Evolutionary conservation across 53 echinoderm and acorn worm species (phyloP), one percentile per base, ranked within the genome.

Genomic region (Actinopyga echinites): DNA sequence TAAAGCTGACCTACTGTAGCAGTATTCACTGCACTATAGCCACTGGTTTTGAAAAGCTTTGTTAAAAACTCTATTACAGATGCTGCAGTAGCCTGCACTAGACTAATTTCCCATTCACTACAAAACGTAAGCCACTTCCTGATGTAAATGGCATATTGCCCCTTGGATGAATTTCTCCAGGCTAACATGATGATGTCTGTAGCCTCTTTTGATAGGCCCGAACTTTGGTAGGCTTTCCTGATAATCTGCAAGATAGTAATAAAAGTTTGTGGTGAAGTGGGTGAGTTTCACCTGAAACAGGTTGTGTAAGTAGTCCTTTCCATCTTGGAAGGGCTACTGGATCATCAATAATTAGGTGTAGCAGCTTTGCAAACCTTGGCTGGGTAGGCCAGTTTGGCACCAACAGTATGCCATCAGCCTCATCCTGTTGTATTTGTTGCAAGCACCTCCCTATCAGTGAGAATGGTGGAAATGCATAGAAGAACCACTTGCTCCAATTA

Each of bases 381-480:
- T 89, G 89, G 5, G 84, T 89, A 30, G 62, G 84, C 89, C 89
- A 84, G 20, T 68, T 71, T 37, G 89, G 89, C 13, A 85, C 84
- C 26, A 89, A 58, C 1, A 89, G 55, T 0, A 82, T 30, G 55
- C 87, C 87, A 43, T 32, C 52, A 43, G 83, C 88, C 15, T 64
- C 34, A 31, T 88, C 88, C 30, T 43, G 19, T 11, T 23, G 10
- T 30, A 88, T 88, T 52, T 88, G 83, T 30, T 83, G 83, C 40
- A 88, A 53, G 25, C 75, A 58, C 61, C 21, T 75, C 20, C 61
- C 33, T 38, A 88, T 57, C 33, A 83, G 49, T 43, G 69, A 77
- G 36, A 89, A 89, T 5, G 90, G 83, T 25, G 90, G 90, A 64
- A 90, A 90, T 21, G 90, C 90, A 75, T 86, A 86, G 28, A 86